Base-by-base conservation (phyloP, 2,113 vertebrate species). In the Sturnus vulgaris region DNA sequence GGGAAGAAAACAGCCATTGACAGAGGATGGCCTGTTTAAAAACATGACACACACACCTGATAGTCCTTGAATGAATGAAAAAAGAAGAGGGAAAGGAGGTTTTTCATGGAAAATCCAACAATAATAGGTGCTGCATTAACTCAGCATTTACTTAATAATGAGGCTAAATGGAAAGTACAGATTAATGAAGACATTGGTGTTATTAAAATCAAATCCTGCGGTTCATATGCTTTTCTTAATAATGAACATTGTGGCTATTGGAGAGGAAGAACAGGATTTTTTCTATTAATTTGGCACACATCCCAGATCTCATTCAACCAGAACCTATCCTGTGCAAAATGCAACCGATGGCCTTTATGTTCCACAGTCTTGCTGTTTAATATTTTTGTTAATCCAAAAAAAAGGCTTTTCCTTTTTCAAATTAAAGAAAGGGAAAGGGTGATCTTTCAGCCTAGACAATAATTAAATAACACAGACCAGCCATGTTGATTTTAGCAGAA, bases 291-390 rank as follows among this genome's bases (percentile, higher is more conserved):
- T 99, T 99, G 99, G 99, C 99, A 98, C 96, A 93, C 95, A 85
- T 99, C 99, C 99, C 99, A 98, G 99, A 99, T 98, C 98, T 99
- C 98, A 99, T 98, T 99, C 98, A 99, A 98, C 98, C 99, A 99
- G 98, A 99, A 99, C 98, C 98, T 98, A 98, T 98, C 98, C 98
- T 98, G 96, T 98, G 97, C 97, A 98, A 98, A 99, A 98, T 95
- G 97, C 98, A 98, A 97, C 97, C 97, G 97, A 97, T 98, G 97
- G 98, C 98, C 98, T 99, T 98, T 98, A 98, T 98, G 96, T 97
- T 97, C 92, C 95, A 94, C 94, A 92, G 96, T 93, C 97, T 97
- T 98, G 97, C 97, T 89, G 82, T 95, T 98, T 98, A 96, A 93
- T 97, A 98, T 97, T 97, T 96, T 95, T 96, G 91, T 97, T 98